A percentile compares a stretch with the other conserved stretches of the same genome.
Evolutionary conservation across 2,888 invertebrate species (phyloP).

Genomic region (Eupelmus urozonus): DNA sequence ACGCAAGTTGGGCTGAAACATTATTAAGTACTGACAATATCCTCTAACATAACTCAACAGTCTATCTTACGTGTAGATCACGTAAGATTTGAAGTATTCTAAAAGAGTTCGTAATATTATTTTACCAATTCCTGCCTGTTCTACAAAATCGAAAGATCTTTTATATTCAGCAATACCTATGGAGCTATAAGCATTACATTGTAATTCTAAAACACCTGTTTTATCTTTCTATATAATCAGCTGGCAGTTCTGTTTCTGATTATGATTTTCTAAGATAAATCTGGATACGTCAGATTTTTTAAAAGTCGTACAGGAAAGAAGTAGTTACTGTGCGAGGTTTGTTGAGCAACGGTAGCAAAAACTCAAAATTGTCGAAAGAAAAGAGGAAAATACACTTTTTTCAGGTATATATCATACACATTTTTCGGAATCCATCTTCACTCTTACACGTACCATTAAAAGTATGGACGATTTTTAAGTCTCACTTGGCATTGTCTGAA

Average conservation of each 20-base stretch:
- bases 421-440: conserved; percentile 28
- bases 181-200: conserved; percentile 30
- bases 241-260: conserved; percentile 55
- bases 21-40: conserved; percentile 56
- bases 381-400: conserved; percentile 5
- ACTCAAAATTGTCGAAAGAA: conserved; percentile 34
- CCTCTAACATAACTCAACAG: conserved; percentile 49
- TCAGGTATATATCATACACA: neutral
- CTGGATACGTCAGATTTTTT: neutral
- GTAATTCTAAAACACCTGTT: conserved; percentile 19
- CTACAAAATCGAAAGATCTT: conserved; percentile 32
- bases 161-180: conserved; percentile 19
- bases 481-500: conserved; percentile 33
- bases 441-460: conserved; percentile 18
- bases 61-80: conserved; percentile 46
- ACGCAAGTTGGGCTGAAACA: conserved; percentile 37
- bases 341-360: conserved; percentile 46
- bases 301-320: conserved; percentile 18
- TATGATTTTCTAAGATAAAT: conserved; percentile 9
- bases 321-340: conserved; percentile 52
- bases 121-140: conserved; percentile 31
- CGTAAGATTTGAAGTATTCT: conserved; percentile 34
- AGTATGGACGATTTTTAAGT: conserved; percentile 47
- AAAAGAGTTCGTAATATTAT: conserved; percentile 9
- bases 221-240: conserved; percentile 27